Percentiles rank a stretch among this genome's conserved stretches.
Evolutionary conservation across 53 echinoderm and acorn worm species (phyloP).

Genomic region (Hippasteria phrygiana): DNA sequence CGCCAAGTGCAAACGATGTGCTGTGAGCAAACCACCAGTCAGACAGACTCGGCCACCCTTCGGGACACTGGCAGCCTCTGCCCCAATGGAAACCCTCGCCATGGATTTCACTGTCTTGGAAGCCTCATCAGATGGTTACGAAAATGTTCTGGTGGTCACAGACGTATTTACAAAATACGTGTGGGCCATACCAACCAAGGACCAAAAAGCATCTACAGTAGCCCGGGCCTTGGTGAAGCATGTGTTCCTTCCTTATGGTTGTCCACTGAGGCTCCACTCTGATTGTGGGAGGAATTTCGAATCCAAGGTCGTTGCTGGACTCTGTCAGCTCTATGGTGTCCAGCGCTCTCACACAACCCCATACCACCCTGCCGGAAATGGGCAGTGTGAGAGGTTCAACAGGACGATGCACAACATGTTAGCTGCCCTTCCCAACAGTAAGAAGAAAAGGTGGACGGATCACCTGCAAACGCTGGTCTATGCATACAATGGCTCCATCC

Average conservation of each 20-base stretch:
- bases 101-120: slow-evolving; percentile 61
- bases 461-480: slow-evolving; percentile 1
- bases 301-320: neutral
- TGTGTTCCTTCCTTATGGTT: slow-evolving; percentile 17
- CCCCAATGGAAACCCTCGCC: slow-evolving; percentile 57
- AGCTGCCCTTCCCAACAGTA: neutral
- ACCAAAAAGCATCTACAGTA: slow-evolving; percentile 37
- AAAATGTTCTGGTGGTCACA: slow-evolving; percentile 24
- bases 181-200: slow-evolving; percentile 47
- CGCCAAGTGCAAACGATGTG: slow-evolving; percentile 23
- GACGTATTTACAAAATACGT: slow-evolving; percentile 47
- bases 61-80: slow-evolving; percentile 34
- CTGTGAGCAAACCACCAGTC: slow-evolving; percentile 45
- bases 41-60: slow-evolving; percentile 13
- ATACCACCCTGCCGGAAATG: no score
- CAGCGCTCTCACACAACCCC: neutral
- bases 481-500: slow-evolving; percentile 16
- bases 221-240: slow-evolving; percentile 7
- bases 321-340: neutral
- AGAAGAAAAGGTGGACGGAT: slow-evolving; percentile 7
- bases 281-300: slow-evolving; percentile 22
- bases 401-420: slow-evolving; percentile 11
- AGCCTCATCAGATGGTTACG: slow-evolving; percentile 24
- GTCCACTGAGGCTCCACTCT: slow-evolving; percentile 8
- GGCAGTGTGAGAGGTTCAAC: no score